Conservation (phyloP, 2,888 invertebrate species). For the Scaptodrosophila latifasciaeformis region DNA sequence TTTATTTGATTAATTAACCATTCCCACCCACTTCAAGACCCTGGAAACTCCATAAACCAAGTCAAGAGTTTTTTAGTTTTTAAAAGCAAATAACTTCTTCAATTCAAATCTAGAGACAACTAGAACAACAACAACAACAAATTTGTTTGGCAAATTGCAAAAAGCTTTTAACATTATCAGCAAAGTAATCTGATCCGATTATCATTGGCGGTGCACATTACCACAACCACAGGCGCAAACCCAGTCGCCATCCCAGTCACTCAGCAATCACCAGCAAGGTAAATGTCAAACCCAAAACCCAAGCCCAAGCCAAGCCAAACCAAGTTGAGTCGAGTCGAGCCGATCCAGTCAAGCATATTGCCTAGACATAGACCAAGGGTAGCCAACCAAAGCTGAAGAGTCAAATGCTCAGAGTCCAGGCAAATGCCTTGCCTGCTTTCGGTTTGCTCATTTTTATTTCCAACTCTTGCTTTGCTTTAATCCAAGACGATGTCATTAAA, state of each 20-base stretch:
- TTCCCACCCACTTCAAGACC: too few species aligned
- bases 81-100: conserved; percentile 41
- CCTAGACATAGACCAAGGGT: conserved; percentile 16
- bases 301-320: conserved; percentile 4
- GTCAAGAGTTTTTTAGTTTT: background rate
- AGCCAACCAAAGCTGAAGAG: too few species aligned
- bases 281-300: conserved; percentile 22
- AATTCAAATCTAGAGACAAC: conserved; percentile 19
- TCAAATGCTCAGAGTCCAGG: conserved; percentile 3
- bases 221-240: background rate
- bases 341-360: background rate
- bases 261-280: conserved; percentile 10
- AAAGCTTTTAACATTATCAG: conserved; percentile 65
- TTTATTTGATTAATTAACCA: too few species aligned
- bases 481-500: conserved; percentile 60
- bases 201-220: conserved; percentile 59
- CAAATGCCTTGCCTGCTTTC: conserved; percentile 20
- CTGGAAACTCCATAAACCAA: too few species aligned
- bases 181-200: conserved; percentile 63
- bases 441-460: conserved; percentile 8
- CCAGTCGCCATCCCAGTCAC: background rate
- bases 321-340: too few species aligned
- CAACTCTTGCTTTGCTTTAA: conserved; percentile 36
- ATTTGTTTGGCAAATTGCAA: conserved; percentile 65
- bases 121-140: conserved; percentile 43